A percentile compares a stretch with the other conserved stretches of the same genome.
Evolutionary conservation across 2,113 vertebrate species (phyloP).

Genomic region (Vireo altiloquus): DNA sequence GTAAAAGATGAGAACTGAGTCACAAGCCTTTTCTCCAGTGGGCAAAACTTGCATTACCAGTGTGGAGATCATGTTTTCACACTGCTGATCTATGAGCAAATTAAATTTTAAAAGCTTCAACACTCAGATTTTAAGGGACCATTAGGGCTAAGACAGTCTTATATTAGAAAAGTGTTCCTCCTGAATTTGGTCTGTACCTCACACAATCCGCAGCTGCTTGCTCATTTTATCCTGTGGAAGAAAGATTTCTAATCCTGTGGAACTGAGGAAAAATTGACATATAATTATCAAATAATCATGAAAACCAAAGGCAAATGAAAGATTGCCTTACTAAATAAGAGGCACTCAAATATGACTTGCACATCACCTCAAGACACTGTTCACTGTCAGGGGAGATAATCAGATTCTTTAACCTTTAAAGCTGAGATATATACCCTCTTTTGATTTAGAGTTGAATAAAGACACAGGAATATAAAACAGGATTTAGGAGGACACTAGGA

Average conservation of each 20-base stretch:
- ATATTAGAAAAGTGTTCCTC: not conserved
- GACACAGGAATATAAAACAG: not conserved
- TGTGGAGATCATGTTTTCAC: not conserved
- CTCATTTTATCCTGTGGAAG: not conserved
- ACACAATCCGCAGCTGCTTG: not conserved
- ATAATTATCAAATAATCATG: not conserved
- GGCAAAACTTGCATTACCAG: not conserved
- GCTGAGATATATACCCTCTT: not conserved
- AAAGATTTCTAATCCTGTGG: not conserved
- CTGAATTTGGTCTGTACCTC: not conserved
- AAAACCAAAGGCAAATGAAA: not conserved
- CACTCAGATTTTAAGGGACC: not conserved
- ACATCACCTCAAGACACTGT: not conserved
- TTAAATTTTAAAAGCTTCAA: not conserved
- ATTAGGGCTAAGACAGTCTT: not conserved
- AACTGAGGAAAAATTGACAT: not conserved
- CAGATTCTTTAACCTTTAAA: not conserved
- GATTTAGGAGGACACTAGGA: not conserved
- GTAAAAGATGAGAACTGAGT: not conserved
- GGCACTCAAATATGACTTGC: not conserved
- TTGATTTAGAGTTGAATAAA: not conserved
- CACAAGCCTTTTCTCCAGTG: not conserved
- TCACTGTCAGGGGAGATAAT: not conserved
- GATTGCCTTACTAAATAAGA: not conserved
- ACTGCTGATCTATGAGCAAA: not conserved